Percentiles rank a stretch among this genome's conserved stretches.
These are phyloP conservation scores for Daktulosphaira vitifoliae DNA, from an alignment of 1,140 invertebrate species.

Conservation along the genomic window DNA sequence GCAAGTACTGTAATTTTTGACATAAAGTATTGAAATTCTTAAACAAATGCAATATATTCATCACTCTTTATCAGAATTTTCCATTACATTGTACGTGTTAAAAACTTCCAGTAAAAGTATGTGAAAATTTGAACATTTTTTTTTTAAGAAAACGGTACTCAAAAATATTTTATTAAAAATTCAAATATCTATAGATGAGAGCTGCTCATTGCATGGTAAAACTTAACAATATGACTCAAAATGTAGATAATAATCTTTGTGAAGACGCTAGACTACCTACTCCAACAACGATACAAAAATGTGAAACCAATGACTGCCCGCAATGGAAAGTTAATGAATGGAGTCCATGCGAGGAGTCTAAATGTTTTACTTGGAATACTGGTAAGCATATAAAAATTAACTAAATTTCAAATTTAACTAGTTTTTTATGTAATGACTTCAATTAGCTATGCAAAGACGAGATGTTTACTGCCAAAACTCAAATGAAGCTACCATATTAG, in stretches of 20 bases:
- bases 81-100: no score
- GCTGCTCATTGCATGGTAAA: slow-evolving; percentile 60
- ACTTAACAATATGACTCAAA: slow-evolving; percentile 48
- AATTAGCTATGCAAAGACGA: slow-evolving; percentile 62
- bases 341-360: slow-evolving; percentile 58
- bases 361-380: slow-evolving; percentile 67
- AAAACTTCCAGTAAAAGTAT: no score
- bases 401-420: background rate
- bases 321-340: slow-evolving; percentile 63
- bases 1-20: no score
- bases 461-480: slow-evolving; percentile 59
- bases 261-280: slow-evolving; percentile 57
- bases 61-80: no score
- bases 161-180: no score
- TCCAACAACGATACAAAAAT: slow-evolving; percentile 57
- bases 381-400: slow-evolving; percentile 43
- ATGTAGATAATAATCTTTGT: slow-evolving; percentile 58
- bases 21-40: no score
- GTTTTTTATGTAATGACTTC: background rate
- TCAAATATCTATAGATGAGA: slow-evolving; percentile 52
- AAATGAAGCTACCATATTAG: slow-evolving; percentile 54
- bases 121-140: no score
- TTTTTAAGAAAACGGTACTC: no score
- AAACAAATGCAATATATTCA: no score
- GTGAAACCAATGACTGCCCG: slow-evolving; percentile 60